Evolutionary conservation across 2,113 vertebrate genomes (phyloP), one percentile per base, ranked within the genome.

Genomic region (Pseudopodoces humilis): DNA sequence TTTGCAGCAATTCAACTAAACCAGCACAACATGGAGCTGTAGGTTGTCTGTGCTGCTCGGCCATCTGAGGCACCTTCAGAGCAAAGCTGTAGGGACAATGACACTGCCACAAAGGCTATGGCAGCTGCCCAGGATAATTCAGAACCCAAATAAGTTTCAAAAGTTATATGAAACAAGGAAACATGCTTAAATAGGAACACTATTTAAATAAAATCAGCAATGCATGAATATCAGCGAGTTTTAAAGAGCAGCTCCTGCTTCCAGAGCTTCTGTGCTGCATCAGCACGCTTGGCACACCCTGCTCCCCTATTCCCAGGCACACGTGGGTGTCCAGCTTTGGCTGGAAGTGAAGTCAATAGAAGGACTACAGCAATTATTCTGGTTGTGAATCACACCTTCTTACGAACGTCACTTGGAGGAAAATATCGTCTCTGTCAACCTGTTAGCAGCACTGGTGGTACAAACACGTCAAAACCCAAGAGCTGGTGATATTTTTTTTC

Each of bases 31-130:
- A 2, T 5, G 9, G 43, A 25, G 8, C 2, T 39, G 19, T 22
- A 13, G 20, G 21, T 9, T 68, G 4, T 11, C 31, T 0, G 1
- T 75, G 37, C 59, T 63, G 0, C 33, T n/a, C 12, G 27, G 18
- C 23, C 31, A 13, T 3, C 27, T n/a, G 52, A 49, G 60, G 21
- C 35, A n/a, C 24, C 64, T 50, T 55, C 41, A 13, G 23, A 6
- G n/a, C 39, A 62, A 67, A 83, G 31, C 67, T 60, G 28, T 16
- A 39, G 77, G 30, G 16, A 7, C 20, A 46, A 25, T 0, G 3
- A 0, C 30, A 23, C 49, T 24, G 55, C 41, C 18, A 9, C 35
- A 59, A 24, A 14, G 16, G 23, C 33, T 11, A 0, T 5, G 50
- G 52, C 31, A 47, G 27, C 10, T 44, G 11, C 17, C 24, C 39